Evolutionary conservation across 2,888 invertebrate genomes (phyloP).

Genomic region (Mythimna vitellina): DNA sequence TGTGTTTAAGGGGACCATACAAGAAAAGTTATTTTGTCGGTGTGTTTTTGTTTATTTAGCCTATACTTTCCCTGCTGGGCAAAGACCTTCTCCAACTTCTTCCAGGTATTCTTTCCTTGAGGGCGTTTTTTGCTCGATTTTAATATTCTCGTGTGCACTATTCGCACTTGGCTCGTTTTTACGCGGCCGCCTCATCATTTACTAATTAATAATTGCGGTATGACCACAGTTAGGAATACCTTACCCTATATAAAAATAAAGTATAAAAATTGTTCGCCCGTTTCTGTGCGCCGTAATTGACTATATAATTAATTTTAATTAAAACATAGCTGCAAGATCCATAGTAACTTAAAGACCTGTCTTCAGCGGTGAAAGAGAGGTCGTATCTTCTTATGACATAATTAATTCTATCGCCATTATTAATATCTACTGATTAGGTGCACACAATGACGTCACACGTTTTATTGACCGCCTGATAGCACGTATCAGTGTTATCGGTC

Average conservation of each 20-base stretch:
- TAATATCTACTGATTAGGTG: conserved; percentile 28
- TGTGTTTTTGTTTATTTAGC: too few species aligned
- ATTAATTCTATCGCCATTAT: conserved; percentile 40
- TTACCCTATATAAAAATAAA: neutral
- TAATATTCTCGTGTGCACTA: too few species aligned
- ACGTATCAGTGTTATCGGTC: conserved; percentile 54
- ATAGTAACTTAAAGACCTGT: conserved; percentile 5
- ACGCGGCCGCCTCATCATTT: too few species aligned
- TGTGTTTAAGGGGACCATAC: too few species aligned
- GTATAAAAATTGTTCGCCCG: neutral
- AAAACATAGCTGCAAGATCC: neutral
- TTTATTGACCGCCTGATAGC: conserved; percentile 43
- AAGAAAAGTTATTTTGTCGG: too few species aligned
- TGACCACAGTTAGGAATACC: neutral
- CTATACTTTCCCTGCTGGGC: too few species aligned
- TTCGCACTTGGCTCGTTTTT: too few species aligned
- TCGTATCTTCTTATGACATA: conserved; percentile 14
- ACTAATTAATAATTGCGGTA: too few species aligned
- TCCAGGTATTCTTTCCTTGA: too few species aligned
- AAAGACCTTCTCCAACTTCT: too few species aligned
- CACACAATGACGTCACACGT: conserved; percentile 39
- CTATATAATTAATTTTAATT: neutral
- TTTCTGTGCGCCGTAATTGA: neutral
- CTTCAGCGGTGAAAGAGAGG: conserved; percentile 24
- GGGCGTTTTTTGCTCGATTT: too few species aligned